These are phyloP conservation scores for Sitophilus oryzae DNA, from an alignment of 1,140 invertebrate genomes.

Conservation along the genomic window DNA sequence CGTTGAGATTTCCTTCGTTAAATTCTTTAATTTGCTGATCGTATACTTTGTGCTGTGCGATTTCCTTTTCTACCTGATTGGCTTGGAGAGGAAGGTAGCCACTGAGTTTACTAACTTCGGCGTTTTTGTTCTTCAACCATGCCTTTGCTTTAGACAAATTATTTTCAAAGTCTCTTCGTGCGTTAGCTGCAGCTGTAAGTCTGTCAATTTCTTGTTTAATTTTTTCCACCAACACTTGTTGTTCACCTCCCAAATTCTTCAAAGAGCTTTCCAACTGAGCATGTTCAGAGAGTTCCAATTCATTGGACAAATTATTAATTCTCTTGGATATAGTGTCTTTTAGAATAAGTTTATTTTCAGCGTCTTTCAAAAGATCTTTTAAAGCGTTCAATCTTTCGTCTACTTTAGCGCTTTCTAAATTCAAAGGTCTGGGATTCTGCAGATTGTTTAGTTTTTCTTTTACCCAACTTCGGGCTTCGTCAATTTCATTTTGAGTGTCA, in stretches of 20 bases:
- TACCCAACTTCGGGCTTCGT: slow-evolving; percentile 73
- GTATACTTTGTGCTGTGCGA: slow-evolving; percentile 65
- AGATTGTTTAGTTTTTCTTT: slow-evolving; percentile 65
- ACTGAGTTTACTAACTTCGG: slow-evolving; percentile 68
- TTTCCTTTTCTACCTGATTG: slow-evolving; percentile 69
- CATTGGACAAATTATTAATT: slow-evolving; percentile 73
- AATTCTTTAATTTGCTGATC: slow-evolving; percentile 73
- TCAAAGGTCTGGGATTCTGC: slow-evolving; percentile 59
- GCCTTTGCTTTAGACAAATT: slow-evolving; percentile 68
- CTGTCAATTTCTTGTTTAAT: slow-evolving; percentile 68
- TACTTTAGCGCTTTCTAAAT: slow-evolving; percentile 67
- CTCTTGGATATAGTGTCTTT: slow-evolving; percentile 78
- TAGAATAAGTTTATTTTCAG: slow-evolving; percentile 74
- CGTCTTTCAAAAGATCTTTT: slow-evolving; percentile 72
- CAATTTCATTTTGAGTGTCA: slow-evolving; percentile 66
- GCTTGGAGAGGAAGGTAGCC: slow-evolving; percentile 69
- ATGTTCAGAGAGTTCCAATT: slow-evolving; percentile 75
- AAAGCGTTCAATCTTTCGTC: slow-evolving; percentile 65
- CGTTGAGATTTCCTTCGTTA: slow-evolving; percentile 65
- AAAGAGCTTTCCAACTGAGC: slow-evolving; percentile 63
- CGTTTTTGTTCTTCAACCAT: slow-evolving; percentile 72
- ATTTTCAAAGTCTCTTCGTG: slow-evolving; percentile 68
- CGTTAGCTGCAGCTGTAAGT: slow-evolving; percentile 58
- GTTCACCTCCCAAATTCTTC: slow-evolving; percentile 60
- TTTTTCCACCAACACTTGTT: slow-evolving; percentile 63